phyloP scores from a whole-genome alignment of 1,140 invertebrate species.

The Hermetia illucens region DNA sequence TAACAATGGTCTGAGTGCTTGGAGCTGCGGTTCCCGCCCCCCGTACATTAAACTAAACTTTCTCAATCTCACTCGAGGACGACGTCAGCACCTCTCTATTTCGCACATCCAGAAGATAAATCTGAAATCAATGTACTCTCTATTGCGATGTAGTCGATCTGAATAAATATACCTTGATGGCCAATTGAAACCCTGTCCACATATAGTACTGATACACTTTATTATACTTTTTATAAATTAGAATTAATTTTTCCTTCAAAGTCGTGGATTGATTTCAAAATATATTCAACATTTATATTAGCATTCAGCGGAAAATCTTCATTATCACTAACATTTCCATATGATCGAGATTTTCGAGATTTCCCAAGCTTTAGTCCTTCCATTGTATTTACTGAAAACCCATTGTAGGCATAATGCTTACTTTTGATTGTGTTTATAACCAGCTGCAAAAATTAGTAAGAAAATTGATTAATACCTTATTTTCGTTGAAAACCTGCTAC shows the following conservation, averaged over 20 bases:
- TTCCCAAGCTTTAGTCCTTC: neutral
- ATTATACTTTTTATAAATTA: neutral
- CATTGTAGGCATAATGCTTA: conserved; percentile 21
- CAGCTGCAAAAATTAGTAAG: conserved; percentile 26
- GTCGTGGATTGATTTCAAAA: neutral
- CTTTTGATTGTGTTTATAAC: conserved; percentile 32
- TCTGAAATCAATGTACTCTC: no score
- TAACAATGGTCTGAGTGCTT: no score
- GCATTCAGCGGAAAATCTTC: no score
- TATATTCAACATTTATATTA: neutral
- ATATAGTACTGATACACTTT: no score
- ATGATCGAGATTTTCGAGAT: neutral
- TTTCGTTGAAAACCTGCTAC: neutral
- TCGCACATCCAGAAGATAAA: no score
- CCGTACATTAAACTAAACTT: no score
- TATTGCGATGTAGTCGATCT: no score
- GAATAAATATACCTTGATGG: no score
- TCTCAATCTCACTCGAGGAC: no score
- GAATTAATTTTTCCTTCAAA: neutral
- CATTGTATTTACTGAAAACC: neutral
- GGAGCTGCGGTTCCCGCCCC: no score
- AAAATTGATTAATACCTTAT: neutral
- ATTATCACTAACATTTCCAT: neutral
- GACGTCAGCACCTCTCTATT: no score
- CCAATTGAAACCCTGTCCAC: no score